Evolutionary conservation across 2,888 invertebrate species (phyloP), one percentile per base, ranked within the genome.

Genomic region (Cryptophagus acutangulus): DNA sequence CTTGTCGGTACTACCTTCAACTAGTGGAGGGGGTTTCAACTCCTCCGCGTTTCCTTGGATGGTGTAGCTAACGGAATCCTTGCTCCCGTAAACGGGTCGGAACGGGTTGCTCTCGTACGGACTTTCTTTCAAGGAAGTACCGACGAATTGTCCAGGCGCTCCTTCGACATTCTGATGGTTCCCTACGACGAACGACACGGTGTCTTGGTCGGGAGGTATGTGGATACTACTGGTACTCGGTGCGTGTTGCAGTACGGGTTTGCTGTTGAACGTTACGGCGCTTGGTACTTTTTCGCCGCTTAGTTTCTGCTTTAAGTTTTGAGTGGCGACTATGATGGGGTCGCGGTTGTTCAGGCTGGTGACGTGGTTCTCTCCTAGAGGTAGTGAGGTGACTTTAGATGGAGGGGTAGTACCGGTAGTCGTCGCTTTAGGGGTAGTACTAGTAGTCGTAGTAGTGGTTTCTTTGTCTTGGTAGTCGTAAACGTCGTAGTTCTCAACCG

Each of bases 161-260:
- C 57, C 62, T 17, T 70, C 71, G 1, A 79, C 77, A 41, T 75
- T 75, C 53, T 81, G 80, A 40, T 78, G 75, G 51, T 80, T 76
- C 2, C 80, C 79, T 1, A 81, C 68, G 1, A 81, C 78, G 55
- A 81, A 81, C 0, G 79, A 76, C 1, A 80, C 79, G 0, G 77
- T 79, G 41, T 80, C 75, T 57, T 81, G 79, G 36, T 77, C 76
- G 1, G 77, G 79, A 0, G 78, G 76, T 31, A 81, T 78, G 17
- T 77, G 74, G 17, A 81, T 74, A 43, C 78, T 81, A 48, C 77
- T 81, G n/a, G 77, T 76, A 50, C 77, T 77, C 3, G 78, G 75
- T 9, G 64, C 61, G 24, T 57, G 49, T 24, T 66, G 62, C 40
- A 67, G 34, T 25, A 37, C 10, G 6, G 24, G 24, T n/a, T n/a